These are phyloP conservation scores for Drosophila colorata DNA, from an alignment of 2,888 invertebrate genomes.

Conservation along the genomic window DNA sequence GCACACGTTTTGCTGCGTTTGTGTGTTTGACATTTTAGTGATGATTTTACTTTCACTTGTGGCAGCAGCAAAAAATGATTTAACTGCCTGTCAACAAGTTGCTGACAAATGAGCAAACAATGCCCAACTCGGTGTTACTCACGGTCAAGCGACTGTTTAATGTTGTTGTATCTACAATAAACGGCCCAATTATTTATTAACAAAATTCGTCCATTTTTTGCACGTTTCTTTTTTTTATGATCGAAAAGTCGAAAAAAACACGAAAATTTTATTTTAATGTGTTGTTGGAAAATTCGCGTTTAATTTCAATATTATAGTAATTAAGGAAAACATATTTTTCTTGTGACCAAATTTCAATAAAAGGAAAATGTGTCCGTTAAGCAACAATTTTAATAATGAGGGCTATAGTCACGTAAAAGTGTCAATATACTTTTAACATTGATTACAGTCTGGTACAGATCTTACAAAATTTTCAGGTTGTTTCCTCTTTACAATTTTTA, in stretches of 20 bases:
- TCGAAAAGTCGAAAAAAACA: background rate
- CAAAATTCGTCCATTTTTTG: too few relatives aligned
- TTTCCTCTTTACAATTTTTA: too few relatives aligned
- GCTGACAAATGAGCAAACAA: constrained; percentile 43
- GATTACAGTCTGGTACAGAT: too few relatives aligned
- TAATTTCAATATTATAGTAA: background rate
- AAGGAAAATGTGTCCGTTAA: too few relatives aligned
- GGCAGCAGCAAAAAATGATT: constrained; percentile 28
- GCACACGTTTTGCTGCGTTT: constrained; percentile 1
- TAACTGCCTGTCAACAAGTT: constrained; percentile 53
- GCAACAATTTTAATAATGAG: too few relatives aligned
- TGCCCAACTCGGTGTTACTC: background rate
- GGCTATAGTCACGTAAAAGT: too few relatives aligned
- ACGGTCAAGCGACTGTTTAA: background rate
- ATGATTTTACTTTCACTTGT: constrained; percentile 33
- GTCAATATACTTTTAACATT: too few relatives aligned
- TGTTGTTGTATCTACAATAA: background rate
- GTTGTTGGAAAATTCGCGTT: background rate
- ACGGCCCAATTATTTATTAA: background rate
- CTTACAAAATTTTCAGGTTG: too few relatives aligned
- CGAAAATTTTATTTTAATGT: too few relatives aligned
- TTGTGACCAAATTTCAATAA: too few relatives aligned
- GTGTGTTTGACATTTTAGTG: constrained; percentile 4
- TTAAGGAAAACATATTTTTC: too few relatives aligned
- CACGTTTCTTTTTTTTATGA: background rate